These are phyloP conservation scores for Ophiothrix spiculata DNA, from an alignment of 35 echinoderm and acorn worm genomes.

Conservation along the genomic window DNA sequence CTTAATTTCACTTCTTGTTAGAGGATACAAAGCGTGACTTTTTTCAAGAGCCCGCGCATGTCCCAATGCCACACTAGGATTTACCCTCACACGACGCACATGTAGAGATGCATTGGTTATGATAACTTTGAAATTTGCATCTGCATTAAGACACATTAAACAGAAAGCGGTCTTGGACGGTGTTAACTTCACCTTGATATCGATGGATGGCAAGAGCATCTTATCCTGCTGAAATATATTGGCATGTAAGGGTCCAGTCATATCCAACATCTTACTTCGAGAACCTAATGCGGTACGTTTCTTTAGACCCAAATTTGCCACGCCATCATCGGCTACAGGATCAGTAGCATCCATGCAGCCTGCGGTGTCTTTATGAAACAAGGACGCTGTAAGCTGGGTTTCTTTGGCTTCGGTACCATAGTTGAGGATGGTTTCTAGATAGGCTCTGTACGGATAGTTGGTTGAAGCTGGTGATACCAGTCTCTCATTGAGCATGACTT, in stretches of 20 bases:
- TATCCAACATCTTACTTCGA: conserved; percentile 35
- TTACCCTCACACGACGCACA: neutral
- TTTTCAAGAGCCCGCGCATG: conserved; percentile 28
- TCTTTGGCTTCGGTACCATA: conserved; percentile 50
- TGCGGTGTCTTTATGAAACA: conserved; percentile 81
- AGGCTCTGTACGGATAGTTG: conserved; percentile 50
- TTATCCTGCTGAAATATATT: conserved; percentile 62
- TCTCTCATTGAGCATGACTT: neutral
- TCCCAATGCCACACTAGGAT: conserved; percentile 17
- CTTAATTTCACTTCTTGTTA: conserved; percentile 30
- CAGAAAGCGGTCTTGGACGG: conserved; percentile 55
- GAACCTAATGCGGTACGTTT: conserved; percentile 7
- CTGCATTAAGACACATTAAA: conserved; percentile 23
- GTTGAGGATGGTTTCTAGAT: conserved; percentile 36
- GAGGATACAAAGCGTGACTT: conserved; percentile 21
- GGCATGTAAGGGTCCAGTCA: conserved; percentile 48
- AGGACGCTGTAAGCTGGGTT: conserved; percentile 39
- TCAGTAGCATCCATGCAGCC: conserved; percentile 51
- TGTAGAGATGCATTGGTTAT: conserved; percentile 11
- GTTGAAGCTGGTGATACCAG: neutral
- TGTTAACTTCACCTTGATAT: conserved; percentile 52
- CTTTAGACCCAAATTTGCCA: conserved; percentile 49
- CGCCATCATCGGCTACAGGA: conserved; percentile 17
- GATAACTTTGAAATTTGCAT: conserved; percentile 30
- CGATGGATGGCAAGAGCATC: conserved; percentile 37